These are phyloP conservation scores for Hydrophis major DNA, from an alignment of 2,797 vertebrate species.

Conservation along the genomic window DNA sequence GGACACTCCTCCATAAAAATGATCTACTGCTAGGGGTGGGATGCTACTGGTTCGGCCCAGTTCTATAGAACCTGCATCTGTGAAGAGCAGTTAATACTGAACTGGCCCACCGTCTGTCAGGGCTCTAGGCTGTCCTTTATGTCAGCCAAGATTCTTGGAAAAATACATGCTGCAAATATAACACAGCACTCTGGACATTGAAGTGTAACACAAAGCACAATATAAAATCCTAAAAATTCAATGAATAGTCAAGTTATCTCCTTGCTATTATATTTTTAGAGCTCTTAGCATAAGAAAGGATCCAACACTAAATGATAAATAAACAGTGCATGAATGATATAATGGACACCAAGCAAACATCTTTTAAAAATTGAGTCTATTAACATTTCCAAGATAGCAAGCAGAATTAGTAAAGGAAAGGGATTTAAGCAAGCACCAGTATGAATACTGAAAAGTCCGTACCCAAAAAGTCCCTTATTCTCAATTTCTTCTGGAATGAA, in stretches of 20 bases:
- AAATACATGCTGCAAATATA: not conserved
- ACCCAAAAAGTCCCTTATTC: not conserved
- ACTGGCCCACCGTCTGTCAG: no score
- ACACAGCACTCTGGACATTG: not conserved
- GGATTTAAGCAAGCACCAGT: slow-evolving; percentile 1
- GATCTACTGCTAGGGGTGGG: not conserved
- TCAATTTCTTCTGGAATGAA: slow-evolving; percentile 26
- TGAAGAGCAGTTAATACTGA: no score
- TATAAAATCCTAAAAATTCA: not conserved
- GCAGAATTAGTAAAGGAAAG: slow-evolving; percentile 19
- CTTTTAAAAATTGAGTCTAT: slow-evolving; percentile 26
- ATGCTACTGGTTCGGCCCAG: no score
- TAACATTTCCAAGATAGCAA: slow-evolving; percentile 34
- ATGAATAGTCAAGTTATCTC: slow-evolving; percentile 1
- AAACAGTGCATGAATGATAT: not conserved
- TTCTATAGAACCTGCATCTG: no score
- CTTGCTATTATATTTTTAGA: not conserved
- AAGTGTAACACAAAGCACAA: not conserved
- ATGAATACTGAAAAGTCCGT: slow-evolving; percentile 40
- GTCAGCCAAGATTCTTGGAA: not conserved
- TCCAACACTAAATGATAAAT: not conserved
- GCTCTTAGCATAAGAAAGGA: not conserved
- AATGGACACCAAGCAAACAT: slow-evolving; percentile 6
- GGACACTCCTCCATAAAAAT: not conserved
- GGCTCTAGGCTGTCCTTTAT: no score